Evolutionary conservation across 2,113 vertebrate genomes (phyloP), one percentile per base, ranked within the genome.

Genomic region (Geothlypis trichas): DNA sequence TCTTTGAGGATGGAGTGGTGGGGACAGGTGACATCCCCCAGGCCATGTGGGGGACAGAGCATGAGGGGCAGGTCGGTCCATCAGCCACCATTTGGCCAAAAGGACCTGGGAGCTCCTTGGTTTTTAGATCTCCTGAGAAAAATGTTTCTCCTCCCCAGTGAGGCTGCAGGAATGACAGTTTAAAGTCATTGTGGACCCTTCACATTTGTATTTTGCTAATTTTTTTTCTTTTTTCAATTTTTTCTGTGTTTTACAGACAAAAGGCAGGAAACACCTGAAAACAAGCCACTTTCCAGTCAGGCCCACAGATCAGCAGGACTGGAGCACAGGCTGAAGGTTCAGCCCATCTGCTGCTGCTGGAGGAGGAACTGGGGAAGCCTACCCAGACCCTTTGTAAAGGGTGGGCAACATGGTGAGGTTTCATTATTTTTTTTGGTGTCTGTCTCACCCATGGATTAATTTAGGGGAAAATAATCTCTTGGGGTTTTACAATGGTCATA

Each of bases 1-100:
- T 30, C 39, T 73, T 20, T 55, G 58, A 73, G 46, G 72, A n/a
- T 42, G 63, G 58, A 39, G 74, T 0, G 0, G 30, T 73, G 44
- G 57, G 55, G 24, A 27, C 31, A 82, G 61, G 12, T 5, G 16
- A 26, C 42, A 59, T 22, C 80, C 55, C 57, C 15, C 52, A 47
- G 17, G 19, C 23, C 12, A 2, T 1, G 2, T 4, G 1, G 9
- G 13, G 8, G 15, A 42, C 13, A 22, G 0, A 33, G 7, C 1
- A 2, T 4, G 58, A 31, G 7, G 0, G 2, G 31, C n/a, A 73
- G 33, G 20, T 4, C 57, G 39, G 27, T 24, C 69, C 52, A 13
- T 19, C 42, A 42, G 16, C 22, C 6, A 23, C 39, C 14, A 15
- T 23, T 2, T 8, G 26, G n/a, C 58, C 66, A 72, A 19, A 73